A percentile compares a stretch with the other conserved stretches of the same genome.
Conservation (phyloP, 2,797 vertebrate species). For the Sebastes vulpes region DNA sequence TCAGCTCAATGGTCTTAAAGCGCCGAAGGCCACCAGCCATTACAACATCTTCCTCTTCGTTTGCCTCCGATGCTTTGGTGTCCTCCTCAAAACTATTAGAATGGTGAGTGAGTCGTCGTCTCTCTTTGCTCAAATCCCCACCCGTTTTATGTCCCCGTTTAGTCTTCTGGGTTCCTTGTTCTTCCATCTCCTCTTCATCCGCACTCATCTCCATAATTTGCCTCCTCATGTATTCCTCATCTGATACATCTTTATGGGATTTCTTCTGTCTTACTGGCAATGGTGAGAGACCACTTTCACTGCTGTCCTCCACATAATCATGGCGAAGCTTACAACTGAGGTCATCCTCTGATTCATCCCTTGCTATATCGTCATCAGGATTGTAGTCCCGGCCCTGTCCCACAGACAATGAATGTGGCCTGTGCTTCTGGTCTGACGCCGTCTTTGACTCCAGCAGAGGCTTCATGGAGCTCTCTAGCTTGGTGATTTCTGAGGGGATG, state of each 20-base stretch:
- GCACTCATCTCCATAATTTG: slow-evolving; percentile 99
- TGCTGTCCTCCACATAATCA: slow-evolving; percentile 98
- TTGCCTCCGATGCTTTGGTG: slow-evolving; percentile 85
- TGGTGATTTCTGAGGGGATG: slow-evolving; percentile 94
- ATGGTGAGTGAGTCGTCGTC: slow-evolving; percentile 90
- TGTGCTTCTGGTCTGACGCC: slow-evolving; percentile 85
- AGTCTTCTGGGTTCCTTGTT: slow-evolving; percentile 79
- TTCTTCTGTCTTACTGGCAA: slow-evolving; percentile 90
- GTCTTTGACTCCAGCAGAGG: slow-evolving; percentile 91
- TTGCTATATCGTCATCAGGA: slow-evolving; percentile 92
- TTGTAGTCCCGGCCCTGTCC: slow-evolving; percentile 90
- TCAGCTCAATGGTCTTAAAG: slow-evolving; percentile 99
- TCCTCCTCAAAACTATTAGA: slow-evolving; percentile 93
- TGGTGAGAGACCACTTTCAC: slow-evolving; percentile 94
- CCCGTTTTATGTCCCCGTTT: slow-evolving; percentile 90
- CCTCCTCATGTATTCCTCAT: slow-evolving; percentile 98
- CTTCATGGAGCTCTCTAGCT: slow-evolving; percentile 93
- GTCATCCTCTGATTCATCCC: slow-evolving; percentile 93
- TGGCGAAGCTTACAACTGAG: slow-evolving; percentile 96
- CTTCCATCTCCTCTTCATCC: slow-evolving; percentile 95
- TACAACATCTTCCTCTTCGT: slow-evolving; percentile 87
- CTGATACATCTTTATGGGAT: slow-evolving; percentile 87
- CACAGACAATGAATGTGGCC: slow-evolving; percentile 95
- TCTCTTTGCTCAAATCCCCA: slow-evolving; percentile 90
- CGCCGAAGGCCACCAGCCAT: slow-evolving; percentile 93